These are phyloP conservation scores for Dipus sagitta DNA, from an alignment of 2,797 vertebrate genomes.

Conservation along the genomic window DNA sequence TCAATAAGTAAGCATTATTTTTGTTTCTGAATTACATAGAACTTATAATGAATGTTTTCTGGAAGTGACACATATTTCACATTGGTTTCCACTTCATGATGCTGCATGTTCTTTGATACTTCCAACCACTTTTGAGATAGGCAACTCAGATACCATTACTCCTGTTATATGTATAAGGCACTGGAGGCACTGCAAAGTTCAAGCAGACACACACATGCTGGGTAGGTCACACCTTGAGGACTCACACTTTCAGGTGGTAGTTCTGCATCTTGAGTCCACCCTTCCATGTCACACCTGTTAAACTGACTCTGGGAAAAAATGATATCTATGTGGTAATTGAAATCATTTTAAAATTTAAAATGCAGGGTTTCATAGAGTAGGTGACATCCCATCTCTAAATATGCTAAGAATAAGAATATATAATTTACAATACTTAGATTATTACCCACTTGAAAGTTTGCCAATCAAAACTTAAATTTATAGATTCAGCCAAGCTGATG, in stretches of 20 bases:
- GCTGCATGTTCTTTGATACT: neutral
- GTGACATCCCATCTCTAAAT: neutral
- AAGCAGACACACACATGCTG: neutral
- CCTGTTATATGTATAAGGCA: neutral
- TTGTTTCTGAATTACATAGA: neutral
- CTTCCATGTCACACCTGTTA: neutral
- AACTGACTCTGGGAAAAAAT: neutral
- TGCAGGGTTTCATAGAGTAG: neutral
- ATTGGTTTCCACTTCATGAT: neutral
- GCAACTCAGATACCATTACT: neutral
- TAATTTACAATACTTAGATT: neutral
- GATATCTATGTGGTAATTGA: neutral
- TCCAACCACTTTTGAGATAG: neutral
- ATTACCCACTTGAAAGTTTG: neutral
- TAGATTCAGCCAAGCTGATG: conserved; percentile 34
- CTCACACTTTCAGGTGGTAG: neutral
- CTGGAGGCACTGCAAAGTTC: neutral
- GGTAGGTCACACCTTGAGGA: neutral
- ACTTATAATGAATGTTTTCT: neutral
- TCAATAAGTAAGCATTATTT: neutral
- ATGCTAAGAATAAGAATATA: neutral
- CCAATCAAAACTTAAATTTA: neutral
- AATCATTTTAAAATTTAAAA: no score
- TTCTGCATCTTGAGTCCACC: neutral
- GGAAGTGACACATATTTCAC: neutral